These are phyloP conservation scores for Melanaphis sacchari DNA, from an alignment of 1,140 invertebrate species.

Conservation along the genomic window DNA sequence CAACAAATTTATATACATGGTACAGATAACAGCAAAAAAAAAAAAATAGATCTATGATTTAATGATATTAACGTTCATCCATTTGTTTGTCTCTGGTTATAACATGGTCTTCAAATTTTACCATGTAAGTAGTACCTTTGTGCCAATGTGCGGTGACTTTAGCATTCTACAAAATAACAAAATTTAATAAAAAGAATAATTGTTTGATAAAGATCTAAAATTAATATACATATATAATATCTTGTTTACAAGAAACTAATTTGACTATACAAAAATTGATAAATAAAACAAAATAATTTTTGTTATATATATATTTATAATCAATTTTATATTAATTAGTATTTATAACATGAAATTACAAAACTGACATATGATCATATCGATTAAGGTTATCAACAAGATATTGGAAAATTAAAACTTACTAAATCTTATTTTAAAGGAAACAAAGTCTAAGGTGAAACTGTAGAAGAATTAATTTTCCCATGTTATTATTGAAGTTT, in stretches of 20 bases:
- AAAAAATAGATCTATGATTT: constrained; percentile 3
- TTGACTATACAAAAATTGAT: neutral
- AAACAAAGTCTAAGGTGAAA: neutral
- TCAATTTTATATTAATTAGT: neutral
- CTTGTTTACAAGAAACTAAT: neutral
- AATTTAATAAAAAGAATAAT: neutral
- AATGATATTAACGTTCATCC: constrained; percentile 77
- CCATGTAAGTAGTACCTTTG: constrained; percentile 98
- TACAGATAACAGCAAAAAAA: neutral
- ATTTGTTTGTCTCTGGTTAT: constrained; percentile 91
- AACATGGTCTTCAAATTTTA: constrained; percentile 96
- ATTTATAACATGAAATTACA: neutral
- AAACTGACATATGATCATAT: neutral
- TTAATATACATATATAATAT: neutral
- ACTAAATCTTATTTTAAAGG: neutral
- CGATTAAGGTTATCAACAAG: neutral
- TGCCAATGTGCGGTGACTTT: constrained; percentile 99
- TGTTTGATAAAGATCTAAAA: neutral
- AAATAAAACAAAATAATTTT: neutral
- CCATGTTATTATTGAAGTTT: neutral
- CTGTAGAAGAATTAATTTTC: no score
- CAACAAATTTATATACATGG: constrained; percentile 8
- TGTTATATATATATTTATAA: neutral
- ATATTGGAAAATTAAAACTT: neutral
- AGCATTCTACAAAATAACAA: constrained; percentile 76